phyloP scores from a whole-genome alignment of 2,888 invertebrate species.

The Acholoe squamosa region DNA sequence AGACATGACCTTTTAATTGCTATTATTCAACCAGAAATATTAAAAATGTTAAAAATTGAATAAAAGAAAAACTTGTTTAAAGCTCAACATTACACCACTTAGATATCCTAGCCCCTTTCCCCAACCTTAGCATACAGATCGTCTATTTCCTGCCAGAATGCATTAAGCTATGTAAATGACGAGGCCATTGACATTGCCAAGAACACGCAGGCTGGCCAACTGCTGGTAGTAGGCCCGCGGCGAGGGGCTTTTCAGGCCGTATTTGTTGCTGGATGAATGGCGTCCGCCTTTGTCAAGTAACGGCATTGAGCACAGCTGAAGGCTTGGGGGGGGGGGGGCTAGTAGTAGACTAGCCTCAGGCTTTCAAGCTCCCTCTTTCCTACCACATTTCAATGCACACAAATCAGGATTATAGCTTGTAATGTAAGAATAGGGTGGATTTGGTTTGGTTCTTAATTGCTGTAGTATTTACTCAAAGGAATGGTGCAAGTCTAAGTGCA shows the following conservation, averaged over 20 bases:
- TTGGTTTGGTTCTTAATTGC: too few species aligned
- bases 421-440: too few species aligned
- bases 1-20: too few species aligned
- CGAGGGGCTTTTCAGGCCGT: constrained; percentile 18
- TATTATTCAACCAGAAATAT: too few species aligned
- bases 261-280: constrained; percentile 25
- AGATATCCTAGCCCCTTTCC: too few species aligned
- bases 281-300: constrained; percentile 6
- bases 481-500: too few species aligned
- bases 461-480: too few species aligned
- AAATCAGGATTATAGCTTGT: too few species aligned
- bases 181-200: neutral
- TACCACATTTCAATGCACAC: too few species aligned
- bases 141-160: constrained; percentile 26
- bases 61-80: too few species aligned
- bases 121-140: neutral
- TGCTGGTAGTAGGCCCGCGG: neutral
- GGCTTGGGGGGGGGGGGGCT: neutral
- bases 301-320: neutral
- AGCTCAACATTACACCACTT: too few species aligned
- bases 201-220: neutral
- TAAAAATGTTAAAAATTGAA: too few species aligned
- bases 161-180: constrained; percentile 37
- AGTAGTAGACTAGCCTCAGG: neutral
- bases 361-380: neutral